A percentile compares a stretch with the other conserved stretches of the same genome.
These are phyloP conservation scores for Salmo trutta DNA, from an alignment of 2,797 vertebrate species.

Conservation along the genomic window DNA sequence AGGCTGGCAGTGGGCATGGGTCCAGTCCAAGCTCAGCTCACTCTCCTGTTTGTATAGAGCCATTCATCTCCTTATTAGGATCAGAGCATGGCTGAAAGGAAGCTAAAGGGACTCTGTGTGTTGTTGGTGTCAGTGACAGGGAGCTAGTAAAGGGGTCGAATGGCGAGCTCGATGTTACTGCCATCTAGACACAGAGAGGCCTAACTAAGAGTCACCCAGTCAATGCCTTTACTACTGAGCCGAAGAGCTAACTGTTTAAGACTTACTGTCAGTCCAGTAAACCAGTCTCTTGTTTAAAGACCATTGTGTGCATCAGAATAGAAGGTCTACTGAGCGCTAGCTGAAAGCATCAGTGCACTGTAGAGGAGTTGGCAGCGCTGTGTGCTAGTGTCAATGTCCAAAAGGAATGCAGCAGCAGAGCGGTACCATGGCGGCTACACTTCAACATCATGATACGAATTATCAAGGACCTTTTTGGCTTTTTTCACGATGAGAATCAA, in stretches of 20 bases:
- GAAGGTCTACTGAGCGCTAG: slow-evolving; percentile 43
- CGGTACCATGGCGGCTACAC: neutral
- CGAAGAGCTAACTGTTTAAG: slow-evolving; percentile 30
- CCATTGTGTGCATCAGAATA: slow-evolving; percentile 22
- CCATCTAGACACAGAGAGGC: slow-evolving; percentile 38
- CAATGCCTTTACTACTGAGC: slow-evolving; percentile 19
- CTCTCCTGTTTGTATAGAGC: slow-evolving; percentile 66
- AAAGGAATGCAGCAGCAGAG: slow-evolving; percentile 46
- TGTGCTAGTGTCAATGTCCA: slow-evolving; percentile 36
- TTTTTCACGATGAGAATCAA: slow-evolving; percentile 43
- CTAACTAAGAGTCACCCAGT: slow-evolving; percentile 23
- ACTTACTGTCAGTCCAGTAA: slow-evolving; percentile 1
- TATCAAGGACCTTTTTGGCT: slow-evolving; percentile 58
- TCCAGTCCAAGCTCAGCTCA: slow-evolving; percentile 56
- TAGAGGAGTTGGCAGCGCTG: slow-evolving; percentile 39
- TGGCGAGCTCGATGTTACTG: slow-evolving; percentile 54
- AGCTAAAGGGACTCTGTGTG: slow-evolving; percentile 60
- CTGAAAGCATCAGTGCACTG: slow-evolving; percentile 55
- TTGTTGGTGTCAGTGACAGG: slow-evolving; percentile 63
- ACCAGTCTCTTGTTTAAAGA: neutral
- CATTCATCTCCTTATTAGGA: slow-evolving; percentile 78
- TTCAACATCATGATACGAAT: slow-evolving; percentile 60
- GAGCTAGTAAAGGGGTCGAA: slow-evolving; percentile 60
- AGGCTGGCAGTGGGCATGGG: slow-evolving; percentile 43
- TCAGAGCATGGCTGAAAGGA: slow-evolving; percentile 61